Percentiles rank a stretch among this genome's conserved stretches.
Evolutionary conservation across 2,797 vertebrate species (phyloP).

Genomic region (Scolopax bukidnonensis): DNA sequence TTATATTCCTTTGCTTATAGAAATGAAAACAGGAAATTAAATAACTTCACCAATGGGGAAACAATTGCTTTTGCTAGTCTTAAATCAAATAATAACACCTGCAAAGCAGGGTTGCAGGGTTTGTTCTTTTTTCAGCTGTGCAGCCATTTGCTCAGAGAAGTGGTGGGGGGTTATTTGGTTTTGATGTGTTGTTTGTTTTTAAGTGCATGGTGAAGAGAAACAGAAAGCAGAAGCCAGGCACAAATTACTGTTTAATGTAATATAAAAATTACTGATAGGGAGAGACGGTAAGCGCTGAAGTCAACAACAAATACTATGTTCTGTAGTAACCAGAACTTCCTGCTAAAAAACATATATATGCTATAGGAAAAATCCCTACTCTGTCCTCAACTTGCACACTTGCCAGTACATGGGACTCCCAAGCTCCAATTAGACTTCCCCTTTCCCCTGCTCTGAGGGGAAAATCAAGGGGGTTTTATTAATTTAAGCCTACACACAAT

Average conservation of each 20-base stretch:
- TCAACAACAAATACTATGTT: neutral
- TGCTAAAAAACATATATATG: neutral
- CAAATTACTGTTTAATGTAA: constrained; percentile 54
- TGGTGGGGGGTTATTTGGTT: neutral
- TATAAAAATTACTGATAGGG: constrained; percentile 19
- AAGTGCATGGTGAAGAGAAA: constrained; percentile 50
- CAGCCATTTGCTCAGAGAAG: neutral
- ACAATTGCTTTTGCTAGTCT: constrained; percentile 31
- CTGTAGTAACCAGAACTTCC: constrained; percentile 9
- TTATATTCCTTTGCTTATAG: constrained; percentile 13
- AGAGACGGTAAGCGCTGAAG: constrained; percentile 33
- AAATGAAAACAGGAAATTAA: constrained; percentile 64
- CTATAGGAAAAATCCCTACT: neutral
- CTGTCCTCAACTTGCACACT: neutral
- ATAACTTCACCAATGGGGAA: constrained; percentile 27
- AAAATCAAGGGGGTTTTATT: neutral
- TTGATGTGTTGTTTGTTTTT: neutral
- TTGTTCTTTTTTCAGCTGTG: neutral
- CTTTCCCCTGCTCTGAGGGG: fast-evolving
- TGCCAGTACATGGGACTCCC: neutral
- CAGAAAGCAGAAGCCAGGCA: constrained; percentile 50
- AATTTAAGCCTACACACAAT: neutral
- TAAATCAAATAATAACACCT: constrained; percentile 56
- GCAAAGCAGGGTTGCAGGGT: neutral
- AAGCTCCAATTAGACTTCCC: neutral